A percentile compares a stretch with the other conserved stretches of the same genome.
These are phyloP conservation scores for Platichthys stellatus DNA, from an alignment of 2,113 vertebrate genomes.

Conservation along the genomic window DNA sequence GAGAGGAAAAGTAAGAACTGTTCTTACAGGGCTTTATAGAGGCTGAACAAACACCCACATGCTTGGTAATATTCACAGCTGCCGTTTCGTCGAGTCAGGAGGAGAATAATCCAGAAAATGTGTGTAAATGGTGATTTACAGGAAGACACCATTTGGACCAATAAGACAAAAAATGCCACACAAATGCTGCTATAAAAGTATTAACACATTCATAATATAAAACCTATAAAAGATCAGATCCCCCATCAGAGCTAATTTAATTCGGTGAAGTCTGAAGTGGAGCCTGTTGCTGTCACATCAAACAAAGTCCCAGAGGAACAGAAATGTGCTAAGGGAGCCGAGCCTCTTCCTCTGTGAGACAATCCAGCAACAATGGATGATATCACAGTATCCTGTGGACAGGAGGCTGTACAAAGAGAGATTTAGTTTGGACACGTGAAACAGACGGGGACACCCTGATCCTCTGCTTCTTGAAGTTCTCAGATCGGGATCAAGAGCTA, in stretches of 20 bases:
- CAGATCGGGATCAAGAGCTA: not conserved
- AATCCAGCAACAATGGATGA: not conserved
- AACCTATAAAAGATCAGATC: too few relatives aligned
- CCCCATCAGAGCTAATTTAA: too few relatives aligned
- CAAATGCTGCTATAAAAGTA: too few relatives aligned
- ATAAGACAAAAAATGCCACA: too few relatives aligned
- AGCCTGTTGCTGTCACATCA: not conserved
- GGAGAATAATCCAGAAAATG: too few relatives aligned
- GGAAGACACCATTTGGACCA: too few relatives aligned
- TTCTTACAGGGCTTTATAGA: constrained; percentile 24
- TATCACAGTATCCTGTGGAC: not conserved
- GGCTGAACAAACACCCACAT: constrained; percentile 38
- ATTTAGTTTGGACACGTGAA: not conserved
- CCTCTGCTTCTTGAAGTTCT: not conserved
- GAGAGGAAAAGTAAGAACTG: constrained; percentile 43
- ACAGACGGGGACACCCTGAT: not conserved
- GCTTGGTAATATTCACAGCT: constrained; percentile 11
- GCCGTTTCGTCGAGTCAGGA: too few relatives aligned
- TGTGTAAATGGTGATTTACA: too few relatives aligned
- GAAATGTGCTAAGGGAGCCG: not conserved
- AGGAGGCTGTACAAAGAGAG: not conserved
- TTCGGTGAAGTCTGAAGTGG: too few relatives aligned
- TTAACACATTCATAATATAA: too few relatives aligned
- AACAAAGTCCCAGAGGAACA: not conserved
- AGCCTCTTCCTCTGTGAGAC: constrained; percentile 39